Percentiles rank a stretch among this genome's conserved stretches.
Conservation (phyloP, 2,797 vertebrate species). For the Xiphorhynchus erythropygius region DNA sequence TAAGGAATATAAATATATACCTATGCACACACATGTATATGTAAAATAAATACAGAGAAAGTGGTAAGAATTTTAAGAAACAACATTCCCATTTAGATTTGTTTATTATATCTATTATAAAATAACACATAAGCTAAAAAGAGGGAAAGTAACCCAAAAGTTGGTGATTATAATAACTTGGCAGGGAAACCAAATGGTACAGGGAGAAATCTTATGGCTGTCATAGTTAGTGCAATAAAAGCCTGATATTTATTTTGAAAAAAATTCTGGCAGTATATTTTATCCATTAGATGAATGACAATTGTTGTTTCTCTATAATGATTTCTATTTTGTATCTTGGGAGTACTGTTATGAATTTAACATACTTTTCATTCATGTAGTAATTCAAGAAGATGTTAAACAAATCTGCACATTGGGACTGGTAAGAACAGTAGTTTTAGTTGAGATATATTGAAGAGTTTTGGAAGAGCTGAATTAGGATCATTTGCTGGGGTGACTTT, state of each 20-base stretch:
- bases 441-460: background rate
- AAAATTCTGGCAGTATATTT: background rate
- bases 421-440: background rate
- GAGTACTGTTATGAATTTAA: background rate
- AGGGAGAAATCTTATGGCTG: background rate
- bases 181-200: background rate
- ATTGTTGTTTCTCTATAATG: background rate
- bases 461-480: background rate
- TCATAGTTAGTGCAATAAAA: background rate
- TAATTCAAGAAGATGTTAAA: background rate
- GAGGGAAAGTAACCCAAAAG: background rate
- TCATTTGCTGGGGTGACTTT: background rate
- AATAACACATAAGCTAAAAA: background rate
- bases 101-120: background rate
- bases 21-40: background rate
- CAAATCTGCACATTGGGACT: background rate
- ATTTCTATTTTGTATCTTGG: background rate
- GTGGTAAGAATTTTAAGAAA: background rate
- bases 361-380: background rate
- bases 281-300: background rate
- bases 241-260: background rate
- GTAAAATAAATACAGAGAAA: background rate
- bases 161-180: background rate
- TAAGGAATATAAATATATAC: background rate
- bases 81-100: background rate